phyloP scores from a whole-genome alignment of 2,888 invertebrate genomes.

The Xestoiulus laeticollis region DNA sequence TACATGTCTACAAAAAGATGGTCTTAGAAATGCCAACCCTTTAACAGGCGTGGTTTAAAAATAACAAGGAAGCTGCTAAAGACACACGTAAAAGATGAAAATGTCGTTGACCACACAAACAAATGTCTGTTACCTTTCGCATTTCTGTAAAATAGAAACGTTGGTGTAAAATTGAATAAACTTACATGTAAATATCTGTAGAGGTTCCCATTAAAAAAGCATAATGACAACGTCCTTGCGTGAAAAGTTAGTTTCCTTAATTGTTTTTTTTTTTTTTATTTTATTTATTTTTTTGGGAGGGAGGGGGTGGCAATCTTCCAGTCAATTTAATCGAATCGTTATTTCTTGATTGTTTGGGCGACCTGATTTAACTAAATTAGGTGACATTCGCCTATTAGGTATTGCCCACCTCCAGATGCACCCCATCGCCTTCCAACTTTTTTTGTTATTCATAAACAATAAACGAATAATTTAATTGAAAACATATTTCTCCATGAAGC shows the following conservation, averaged over 20 bases:
- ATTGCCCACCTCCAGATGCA: not conserved
- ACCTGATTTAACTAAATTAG: not conserved
- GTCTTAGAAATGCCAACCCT: not conserved
- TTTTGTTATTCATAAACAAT: not conserved
- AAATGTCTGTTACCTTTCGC: not conserved
- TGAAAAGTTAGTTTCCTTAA: not conserved
- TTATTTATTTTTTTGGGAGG: not conserved
- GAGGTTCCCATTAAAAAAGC: not conserved
- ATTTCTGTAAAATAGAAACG: not conserved
- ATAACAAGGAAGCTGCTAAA: not conserved
- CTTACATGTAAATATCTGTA: not conserved
- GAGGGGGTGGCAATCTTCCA: not conserved
- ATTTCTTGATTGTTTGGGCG: not conserved
- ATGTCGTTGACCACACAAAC: constrained; percentile 7
- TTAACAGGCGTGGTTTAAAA: not conserved
- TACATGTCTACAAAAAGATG: not conserved
- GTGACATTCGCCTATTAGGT: constrained; percentile 23
- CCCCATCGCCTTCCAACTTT: constrained; percentile 1
- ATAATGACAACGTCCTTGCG: not conserved
- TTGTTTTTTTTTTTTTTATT: not conserved
- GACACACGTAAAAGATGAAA: not conserved
- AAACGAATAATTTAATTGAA: not conserved
- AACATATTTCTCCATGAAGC: not conserved
- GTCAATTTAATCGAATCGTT: constrained; percentile 8
- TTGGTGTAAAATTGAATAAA: not conserved